Conservation (phyloP, 2,797 vertebrate genomes). For the Graptemys geographica region DNA sequence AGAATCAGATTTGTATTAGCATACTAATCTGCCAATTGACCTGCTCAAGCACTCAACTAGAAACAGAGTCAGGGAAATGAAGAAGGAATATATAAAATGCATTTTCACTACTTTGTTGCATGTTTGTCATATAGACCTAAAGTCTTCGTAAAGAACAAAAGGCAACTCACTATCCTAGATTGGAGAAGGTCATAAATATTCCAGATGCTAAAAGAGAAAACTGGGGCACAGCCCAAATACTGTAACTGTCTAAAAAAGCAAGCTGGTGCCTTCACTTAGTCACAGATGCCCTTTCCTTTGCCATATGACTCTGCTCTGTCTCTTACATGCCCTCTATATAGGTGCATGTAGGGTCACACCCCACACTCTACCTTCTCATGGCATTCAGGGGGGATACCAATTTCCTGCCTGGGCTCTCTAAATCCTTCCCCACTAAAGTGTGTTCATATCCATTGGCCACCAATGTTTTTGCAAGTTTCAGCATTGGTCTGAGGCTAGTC, state of each 20-base stretch:
- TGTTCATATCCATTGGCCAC: too few relatives aligned
- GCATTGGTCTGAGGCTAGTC: not conserved
- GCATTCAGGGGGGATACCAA: not conserved
- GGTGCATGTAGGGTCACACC: not conserved
- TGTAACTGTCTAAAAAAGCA: rapidly evolving
- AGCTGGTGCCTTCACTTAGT: not conserved
- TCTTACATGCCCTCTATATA: not conserved
- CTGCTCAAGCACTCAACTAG: not conserved
- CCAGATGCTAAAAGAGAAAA: not conserved
- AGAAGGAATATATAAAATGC: not conserved
- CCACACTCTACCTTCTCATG: not conserved
- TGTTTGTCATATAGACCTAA: not conserved
- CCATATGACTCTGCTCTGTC: not conserved
- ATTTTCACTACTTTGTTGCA: not conserved
- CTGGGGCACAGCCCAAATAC: not conserved
- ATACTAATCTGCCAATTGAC: not conserved
- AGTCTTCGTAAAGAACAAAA: not conserved
- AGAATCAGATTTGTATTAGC: slow-evolving; percentile 9
- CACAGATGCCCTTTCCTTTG: not conserved
- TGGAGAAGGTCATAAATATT: too few relatives aligned
- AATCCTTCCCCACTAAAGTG: too few relatives aligned
- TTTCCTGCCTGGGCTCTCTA: not conserved
- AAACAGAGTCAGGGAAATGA: not conserved
- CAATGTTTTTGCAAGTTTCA: not conserved
- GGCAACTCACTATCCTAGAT: not conserved